phyloP scores from a whole-genome alignment of 2,888 invertebrate genomes.

The Mantis religiosa region DNA sequence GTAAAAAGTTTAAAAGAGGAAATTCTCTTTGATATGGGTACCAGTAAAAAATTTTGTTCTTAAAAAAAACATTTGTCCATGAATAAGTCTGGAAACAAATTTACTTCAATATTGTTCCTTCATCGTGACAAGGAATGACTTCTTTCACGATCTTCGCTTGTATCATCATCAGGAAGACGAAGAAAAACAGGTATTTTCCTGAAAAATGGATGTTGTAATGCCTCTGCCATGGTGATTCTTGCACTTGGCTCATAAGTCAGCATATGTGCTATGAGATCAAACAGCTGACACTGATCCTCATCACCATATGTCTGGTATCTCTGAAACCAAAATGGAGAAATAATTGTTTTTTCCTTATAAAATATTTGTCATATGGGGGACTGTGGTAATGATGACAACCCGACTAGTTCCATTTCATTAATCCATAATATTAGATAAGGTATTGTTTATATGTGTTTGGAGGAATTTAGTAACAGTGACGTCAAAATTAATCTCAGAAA shows the following conservation, averaged over 20 bases:
- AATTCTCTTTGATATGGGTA: too few relatives aligned
- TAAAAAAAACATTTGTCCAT: not conserved
- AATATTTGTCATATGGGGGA: too few relatives aligned
- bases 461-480: too few relatives aligned
- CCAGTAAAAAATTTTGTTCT: too few relatives aligned
- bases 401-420: too few relatives aligned
- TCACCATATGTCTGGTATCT: conserved; percentile 85
- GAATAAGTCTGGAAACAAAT: not conserved
- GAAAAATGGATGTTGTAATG: conserved; percentile 91
- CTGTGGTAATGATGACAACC: too few relatives aligned
- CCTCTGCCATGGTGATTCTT: conserved; percentile 82
- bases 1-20: too few relatives aligned
- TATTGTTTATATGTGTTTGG: too few relatives aligned
- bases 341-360: not conserved
- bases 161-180: conserved; percentile 57
- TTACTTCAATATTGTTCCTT: conserved; percentile 38
- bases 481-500: too few relatives aligned
- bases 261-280: conserved; percentile 93
- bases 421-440: too few relatives aligned
- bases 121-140: conserved; percentile 71
- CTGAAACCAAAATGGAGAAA: conserved; percentile 50
- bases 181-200: conserved; percentile 76
- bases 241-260: conserved; percentile 93
- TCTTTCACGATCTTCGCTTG: conserved; percentile 55
- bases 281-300: conserved; percentile 87